phyloP scores from a whole-genome alignment of 2,797 vertebrate species.

The Prionace glauca region DNA sequence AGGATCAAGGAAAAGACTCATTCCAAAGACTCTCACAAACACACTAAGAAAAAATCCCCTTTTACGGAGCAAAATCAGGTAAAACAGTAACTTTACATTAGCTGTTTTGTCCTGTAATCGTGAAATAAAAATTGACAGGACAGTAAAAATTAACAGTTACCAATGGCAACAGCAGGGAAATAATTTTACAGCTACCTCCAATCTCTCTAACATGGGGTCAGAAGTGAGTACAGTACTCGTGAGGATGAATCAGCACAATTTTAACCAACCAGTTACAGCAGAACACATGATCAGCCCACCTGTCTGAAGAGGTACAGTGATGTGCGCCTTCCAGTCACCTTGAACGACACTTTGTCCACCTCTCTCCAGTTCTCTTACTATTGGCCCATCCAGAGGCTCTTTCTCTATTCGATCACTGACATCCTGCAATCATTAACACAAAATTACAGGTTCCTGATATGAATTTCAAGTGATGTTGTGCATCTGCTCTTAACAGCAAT shows the following conservation, averaged over 20 bases:
- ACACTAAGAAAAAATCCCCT: background rate
- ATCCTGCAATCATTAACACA: slow-evolving; percentile 62
- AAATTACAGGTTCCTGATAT: background rate
- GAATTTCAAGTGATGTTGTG: background rate
- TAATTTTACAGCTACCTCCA: background rate
- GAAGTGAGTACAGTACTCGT: background rate
- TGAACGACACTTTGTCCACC: slow-evolving; percentile 86
- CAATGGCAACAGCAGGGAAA: background rate
- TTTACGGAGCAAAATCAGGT: background rate
- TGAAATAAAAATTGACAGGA: background rate
- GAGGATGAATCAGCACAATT: background rate
- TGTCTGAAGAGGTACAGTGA: slow-evolving; percentile 91
- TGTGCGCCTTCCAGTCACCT: slow-evolving; percentile 89
- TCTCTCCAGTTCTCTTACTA: slow-evolving; percentile 84
- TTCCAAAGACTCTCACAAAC: background rate
- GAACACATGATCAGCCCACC: slow-evolving; percentile 57
- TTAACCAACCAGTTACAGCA: background rate
- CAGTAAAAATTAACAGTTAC: background rate
- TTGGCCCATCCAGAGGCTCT: slow-evolving; percentile 80
- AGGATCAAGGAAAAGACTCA: background rate
- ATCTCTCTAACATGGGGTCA: background rate
- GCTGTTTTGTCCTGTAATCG: background rate
- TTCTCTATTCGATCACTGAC: slow-evolving; percentile 97
- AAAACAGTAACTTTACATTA: background rate
- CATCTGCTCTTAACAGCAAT: background rate